Conservation (phyloP, 2,113 vertebrate species). For the Gallinago media region DNA sequence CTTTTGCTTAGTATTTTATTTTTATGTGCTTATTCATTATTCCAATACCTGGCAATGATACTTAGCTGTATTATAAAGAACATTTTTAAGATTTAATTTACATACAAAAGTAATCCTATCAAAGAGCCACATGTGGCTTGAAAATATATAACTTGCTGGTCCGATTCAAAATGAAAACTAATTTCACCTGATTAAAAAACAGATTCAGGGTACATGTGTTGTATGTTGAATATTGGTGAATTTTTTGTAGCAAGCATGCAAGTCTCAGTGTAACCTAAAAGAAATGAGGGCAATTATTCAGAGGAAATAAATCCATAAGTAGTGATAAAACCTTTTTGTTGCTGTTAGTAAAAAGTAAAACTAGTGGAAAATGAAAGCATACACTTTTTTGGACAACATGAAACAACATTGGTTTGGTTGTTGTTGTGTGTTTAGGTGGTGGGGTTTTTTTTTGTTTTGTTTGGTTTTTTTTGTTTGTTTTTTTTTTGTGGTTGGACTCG, state of each 20-base stretch:
- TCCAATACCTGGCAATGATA: not conserved
- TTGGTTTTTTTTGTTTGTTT: too few relatives aligned
- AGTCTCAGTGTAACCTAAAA: not conserved
- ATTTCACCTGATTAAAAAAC: not conserved
- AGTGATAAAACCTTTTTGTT: not conserved
- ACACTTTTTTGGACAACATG: not conserved
- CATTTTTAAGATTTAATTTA: not conserved
- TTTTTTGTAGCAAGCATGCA: not conserved
- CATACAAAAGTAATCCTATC: not conserved
- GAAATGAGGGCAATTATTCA: not conserved
- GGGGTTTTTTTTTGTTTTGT: too few relatives aligned
- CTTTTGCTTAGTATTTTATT: not conserved
- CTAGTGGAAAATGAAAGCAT: not conserved
- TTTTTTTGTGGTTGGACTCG: too few relatives aligned
- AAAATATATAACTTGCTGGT: not conserved
- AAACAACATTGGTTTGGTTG: not conserved
- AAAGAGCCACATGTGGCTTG: not conserved
- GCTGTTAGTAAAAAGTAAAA: not conserved
- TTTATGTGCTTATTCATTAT: not conserved
- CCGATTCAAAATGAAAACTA: not conserved
- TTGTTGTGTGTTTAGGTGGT: too few relatives aligned
- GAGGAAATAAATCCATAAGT: not conserved
- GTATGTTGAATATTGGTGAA: not conserved
- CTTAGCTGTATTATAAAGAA: not conserved
- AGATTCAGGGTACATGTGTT: not conserved